Evolutionary conservation across 2,888 invertebrate genomes (phyloP), one percentile per base, ranked within the genome.

Genomic region (Cinara cedri): DNA sequence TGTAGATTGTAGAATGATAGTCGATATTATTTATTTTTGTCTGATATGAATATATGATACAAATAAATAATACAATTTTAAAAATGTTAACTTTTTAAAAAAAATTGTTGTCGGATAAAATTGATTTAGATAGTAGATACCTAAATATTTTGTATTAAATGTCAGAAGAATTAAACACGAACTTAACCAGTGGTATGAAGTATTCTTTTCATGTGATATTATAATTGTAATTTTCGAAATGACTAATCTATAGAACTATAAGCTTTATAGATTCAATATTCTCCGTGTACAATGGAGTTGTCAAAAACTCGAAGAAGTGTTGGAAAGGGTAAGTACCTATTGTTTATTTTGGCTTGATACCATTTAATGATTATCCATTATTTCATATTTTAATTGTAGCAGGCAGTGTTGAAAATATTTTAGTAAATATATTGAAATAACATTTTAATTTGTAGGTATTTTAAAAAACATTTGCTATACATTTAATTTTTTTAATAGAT

Each of bases 261-360:
- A 34, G 21, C 49, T 11, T 51, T 62, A 51, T 74, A 74, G 21
- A 8, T 49, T 11, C 16, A 34, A 21, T 19, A 14, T 51, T 51
- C 3, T 11, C 44, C 24, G 65, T 74, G 0, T 42, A n/a, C n/a
- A 24, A 74, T 65, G 63, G 74, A 74, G 74, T 65, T 65, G 54
- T 63, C 74, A 11, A 74, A 74, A 65, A 54, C 74, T 74, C 74
- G 54, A 65, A 74, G 54, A 65, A 74, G 13, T 54, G 63, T 74
- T 11, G 74, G 74, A 65, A 65, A 74, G 74, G 74, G 74, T 65
- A 74, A 74, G 74, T 54, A 51, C 49, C 72, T 74, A 62, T 74
- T 74, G 72, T 74, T 74, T 74, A 51, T 74, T 74, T 74, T 21
- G n/a, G 49, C 62, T 49, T 62, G 51, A 74, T 51, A 21, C 6